Evolutionary conservation across 2,797 vertebrate genomes (phyloP).

Genomic region (Rhabdomys pumilio): DNA sequence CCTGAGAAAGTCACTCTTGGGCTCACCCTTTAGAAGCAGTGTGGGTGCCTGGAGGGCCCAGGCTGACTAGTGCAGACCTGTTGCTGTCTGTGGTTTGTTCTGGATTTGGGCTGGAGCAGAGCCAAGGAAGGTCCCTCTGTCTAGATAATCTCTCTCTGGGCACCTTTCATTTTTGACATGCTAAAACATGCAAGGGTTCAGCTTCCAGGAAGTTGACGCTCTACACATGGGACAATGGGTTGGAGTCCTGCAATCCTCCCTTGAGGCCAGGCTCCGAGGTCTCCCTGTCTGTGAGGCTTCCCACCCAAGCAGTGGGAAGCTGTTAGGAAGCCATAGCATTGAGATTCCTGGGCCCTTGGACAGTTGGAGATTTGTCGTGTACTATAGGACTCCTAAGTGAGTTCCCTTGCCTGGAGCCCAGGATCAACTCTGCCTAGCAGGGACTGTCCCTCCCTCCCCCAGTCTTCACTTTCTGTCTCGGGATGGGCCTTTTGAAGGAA

Average conservation of each 20-base stretch:
- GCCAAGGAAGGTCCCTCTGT: too few species aligned
- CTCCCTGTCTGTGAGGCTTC: not conserved
- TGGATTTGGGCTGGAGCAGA: not conserved
- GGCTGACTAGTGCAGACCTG: not conserved
- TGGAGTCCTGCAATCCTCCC: not conserved
- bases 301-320: not conserved
- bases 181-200: not conserved
- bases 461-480: too few species aligned
- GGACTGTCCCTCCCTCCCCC: not conserved
- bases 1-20: rapidly evolving
- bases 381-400: not conserved
- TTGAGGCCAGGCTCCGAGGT: not conserved
- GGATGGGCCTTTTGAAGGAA: not conserved
- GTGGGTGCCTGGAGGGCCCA: not conserved
- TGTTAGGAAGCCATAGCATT: not conserved
- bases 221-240: not conserved
- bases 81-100: not conserved
- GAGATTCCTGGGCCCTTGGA: too few species aligned
- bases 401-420: not conserved
- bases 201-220: not conserved
- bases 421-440: not conserved
- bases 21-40: not conserved
- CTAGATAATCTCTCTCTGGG: not conserved
- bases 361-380: not conserved
- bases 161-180: too few species aligned